phyloP scores from a whole-genome alignment of 2,113 vertebrate genomes.

The Oceanites oceanicus region DNA sequence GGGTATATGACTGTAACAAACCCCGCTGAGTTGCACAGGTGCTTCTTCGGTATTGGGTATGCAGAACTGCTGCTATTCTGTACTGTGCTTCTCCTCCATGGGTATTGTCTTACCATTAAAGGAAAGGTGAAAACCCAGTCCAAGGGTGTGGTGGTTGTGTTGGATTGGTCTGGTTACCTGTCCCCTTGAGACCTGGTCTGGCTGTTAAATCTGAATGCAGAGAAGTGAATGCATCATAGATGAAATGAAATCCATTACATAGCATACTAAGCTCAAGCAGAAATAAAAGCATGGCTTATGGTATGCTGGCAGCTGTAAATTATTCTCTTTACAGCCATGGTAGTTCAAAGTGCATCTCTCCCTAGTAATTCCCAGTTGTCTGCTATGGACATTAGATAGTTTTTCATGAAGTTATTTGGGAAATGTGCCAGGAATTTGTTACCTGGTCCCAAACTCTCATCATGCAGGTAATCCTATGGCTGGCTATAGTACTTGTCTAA shows the following conservation, averaged over 20 bases:
- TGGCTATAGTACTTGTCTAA: not conserved
- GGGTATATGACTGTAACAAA: not conserved
- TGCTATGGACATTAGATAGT: not conserved
- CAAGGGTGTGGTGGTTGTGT: not conserved
- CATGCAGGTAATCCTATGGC: not conserved
- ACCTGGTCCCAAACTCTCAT: not conserved
- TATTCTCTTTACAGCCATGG: not conserved
- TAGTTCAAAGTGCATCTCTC: not conserved
- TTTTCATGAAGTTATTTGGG: not conserved
- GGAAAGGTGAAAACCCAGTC: not conserved
- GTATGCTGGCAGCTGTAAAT: not conserved
- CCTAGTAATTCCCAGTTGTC: not conserved
- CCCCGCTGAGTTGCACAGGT: not conserved
- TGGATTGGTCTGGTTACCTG: not conserved
- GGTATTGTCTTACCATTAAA: not conserved
- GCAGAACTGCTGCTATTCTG: not conserved
- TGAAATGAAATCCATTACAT: not conserved
- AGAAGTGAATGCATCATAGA: not conserved
- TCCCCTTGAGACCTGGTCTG: not conserved
- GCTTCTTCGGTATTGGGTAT: not conserved
- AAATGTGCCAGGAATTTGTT: not conserved
- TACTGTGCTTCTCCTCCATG: not conserved
- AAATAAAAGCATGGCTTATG: not conserved
- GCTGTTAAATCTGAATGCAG: not conserved
- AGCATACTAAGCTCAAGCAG: not conserved